Evolutionary conservation across 1,140 invertebrate genomes (phyloP).

Genomic region (Hylaeus volcanicus): DNA sequence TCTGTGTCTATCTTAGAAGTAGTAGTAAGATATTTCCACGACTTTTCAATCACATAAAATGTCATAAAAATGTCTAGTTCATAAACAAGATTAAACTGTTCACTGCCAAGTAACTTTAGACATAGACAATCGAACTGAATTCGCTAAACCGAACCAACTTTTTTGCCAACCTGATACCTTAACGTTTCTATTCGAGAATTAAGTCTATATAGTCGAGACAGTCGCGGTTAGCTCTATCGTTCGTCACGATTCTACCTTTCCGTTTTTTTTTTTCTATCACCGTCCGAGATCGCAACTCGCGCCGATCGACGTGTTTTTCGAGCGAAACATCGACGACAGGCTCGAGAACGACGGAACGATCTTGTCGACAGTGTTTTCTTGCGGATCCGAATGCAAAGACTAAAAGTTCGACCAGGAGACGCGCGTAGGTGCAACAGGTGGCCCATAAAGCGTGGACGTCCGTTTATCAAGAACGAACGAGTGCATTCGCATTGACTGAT

Average conservation of each 20-base stretch:
- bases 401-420: constrained; percentile 71
- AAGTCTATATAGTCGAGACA: background rate
- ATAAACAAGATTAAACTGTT: no score
- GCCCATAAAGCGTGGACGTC: constrained; percentile 75
- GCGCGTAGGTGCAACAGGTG: constrained; percentile 74
- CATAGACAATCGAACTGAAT: no score
- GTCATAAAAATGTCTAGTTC: no score
- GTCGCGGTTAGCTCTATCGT: background rate
- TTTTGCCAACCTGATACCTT: no score
- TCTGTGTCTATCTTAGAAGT: no score
- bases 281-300: background rate
- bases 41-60: no score
- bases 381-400: constrained; percentile 64
- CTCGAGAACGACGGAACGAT: constrained; percentile 28
- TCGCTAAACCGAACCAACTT: no score
- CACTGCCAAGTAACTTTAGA: no score
- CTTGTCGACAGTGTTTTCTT: constrained; percentile 53
- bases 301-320: constrained; percentile 3
- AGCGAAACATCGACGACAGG: constrained; percentile 7
- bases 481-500: constrained; percentile 76
- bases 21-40: no score
- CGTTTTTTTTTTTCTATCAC: background rate
- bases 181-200: no score
- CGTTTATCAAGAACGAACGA: constrained; percentile 77
- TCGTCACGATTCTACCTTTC: background rate